Conservation (phyloP, 2,797 vertebrate genomes). For the Bovichtus variegatus region DNA sequence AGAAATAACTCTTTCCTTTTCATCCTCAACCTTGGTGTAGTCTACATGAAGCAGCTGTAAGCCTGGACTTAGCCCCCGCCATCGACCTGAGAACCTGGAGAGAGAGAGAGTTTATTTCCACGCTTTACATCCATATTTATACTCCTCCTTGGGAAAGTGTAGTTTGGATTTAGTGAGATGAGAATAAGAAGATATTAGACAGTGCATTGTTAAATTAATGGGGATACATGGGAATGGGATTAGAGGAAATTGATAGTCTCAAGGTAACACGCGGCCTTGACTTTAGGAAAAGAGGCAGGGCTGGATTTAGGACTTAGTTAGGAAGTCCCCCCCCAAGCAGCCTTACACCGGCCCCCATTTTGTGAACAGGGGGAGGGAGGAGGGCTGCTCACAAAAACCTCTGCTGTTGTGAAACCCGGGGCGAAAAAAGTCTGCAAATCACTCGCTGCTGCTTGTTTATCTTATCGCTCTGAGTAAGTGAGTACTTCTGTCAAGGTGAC, state of each 20-base stretch:
- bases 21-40: constrained; percentile 69
- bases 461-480: too few species aligned
- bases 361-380: not conserved
- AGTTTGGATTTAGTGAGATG: constrained; percentile 51
- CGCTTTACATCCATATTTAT: constrained; percentile 52
- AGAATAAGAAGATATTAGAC: constrained; percentile 27
- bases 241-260: constrained; percentile 20
- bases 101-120: constrained; percentile 55
- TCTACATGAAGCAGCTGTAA: constrained; percentile 64
- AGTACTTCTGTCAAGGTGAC: too few species aligned
- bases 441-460: too few species aligned
- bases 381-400: not conserved
- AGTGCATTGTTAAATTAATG: constrained; percentile 37
- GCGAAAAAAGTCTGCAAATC: too few species aligned
- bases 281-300: not conserved
- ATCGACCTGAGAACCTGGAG: constrained; percentile 64
- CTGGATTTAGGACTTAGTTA: not conserved
- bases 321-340: not conserved
- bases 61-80: constrained; percentile 65
- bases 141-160: constrained; percentile 65
- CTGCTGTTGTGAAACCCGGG: too few species aligned
- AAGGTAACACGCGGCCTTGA: constrained; percentile 26
- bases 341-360: too few species aligned
- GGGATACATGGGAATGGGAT: constrained; percentile 30
- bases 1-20: constrained; percentile 75